Conservation (phyloP, 1,140 invertebrate genomes). For the Campodea augens region DNA sequence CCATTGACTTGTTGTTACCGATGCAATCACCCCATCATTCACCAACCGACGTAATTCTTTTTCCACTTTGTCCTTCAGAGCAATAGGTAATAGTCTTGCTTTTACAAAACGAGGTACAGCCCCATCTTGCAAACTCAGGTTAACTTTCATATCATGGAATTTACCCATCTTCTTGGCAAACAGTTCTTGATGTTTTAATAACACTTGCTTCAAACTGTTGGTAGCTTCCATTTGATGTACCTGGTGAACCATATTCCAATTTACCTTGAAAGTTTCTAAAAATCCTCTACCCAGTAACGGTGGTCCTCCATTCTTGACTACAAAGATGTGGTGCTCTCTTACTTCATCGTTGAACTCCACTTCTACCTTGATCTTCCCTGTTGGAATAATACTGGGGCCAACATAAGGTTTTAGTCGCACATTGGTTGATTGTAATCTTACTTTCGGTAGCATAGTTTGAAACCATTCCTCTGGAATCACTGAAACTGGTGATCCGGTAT, state of each 20-base stretch:
- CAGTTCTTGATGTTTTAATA: not conserved
- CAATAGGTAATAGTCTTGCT: conserved; percentile 1
- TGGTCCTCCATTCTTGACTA: not conserved
- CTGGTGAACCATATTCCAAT: not conserved
- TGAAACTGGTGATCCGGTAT: too few species aligned
- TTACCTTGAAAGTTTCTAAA: not conserved
- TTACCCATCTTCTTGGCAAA: not conserved
- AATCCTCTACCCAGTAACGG: not conserved
- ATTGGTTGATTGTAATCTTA: too few species aligned
- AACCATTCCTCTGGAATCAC: too few species aligned
- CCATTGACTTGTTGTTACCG: conserved; percentile 19
- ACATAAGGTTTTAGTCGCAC: too few species aligned
- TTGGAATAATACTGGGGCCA: too few species aligned
- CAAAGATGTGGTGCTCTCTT: not conserved
- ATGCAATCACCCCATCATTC: conserved; percentile 13
- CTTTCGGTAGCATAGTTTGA: too few species aligned
- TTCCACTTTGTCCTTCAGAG: conserved; percentile 8
- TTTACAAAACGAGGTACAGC: not conserved
- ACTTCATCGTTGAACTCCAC: conserved; percentile 6
- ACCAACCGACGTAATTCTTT: conserved; percentile 17
- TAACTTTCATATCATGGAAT: not conserved
- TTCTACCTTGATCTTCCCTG: not conserved
- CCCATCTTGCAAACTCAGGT: not conserved
- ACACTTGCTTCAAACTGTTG: not conserved
- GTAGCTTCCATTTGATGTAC: not conserved